Evolutionary conservation across 2,113 vertebrate genomes (phyloP).

Genomic region (Neodontobutis hainanensis): DNA sequence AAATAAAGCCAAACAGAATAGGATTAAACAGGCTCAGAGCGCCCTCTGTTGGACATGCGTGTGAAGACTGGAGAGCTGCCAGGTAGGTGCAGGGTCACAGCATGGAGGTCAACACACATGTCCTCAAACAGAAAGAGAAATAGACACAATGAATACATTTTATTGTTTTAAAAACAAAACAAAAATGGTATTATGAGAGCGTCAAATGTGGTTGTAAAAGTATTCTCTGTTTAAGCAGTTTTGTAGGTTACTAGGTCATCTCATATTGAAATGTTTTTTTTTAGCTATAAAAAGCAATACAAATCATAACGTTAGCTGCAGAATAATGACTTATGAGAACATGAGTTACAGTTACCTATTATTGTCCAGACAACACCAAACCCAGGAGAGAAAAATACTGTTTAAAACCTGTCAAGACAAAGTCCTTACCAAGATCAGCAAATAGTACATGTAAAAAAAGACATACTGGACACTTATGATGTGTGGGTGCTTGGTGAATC

Average conservation of each 20-base stretch:
- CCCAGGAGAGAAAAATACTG: too few species aligned
- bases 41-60: conserved; percentile 51
- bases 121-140: not conserved
- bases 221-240: not conserved
- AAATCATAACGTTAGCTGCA: not conserved
- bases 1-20: not conserved
- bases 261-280: conserved; percentile 11
- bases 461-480: too few species aligned
- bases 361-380: too few species aligned
- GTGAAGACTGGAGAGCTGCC: not conserved
- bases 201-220: not conserved
- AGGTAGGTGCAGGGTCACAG: conserved; percentile 38
- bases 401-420: too few species aligned
- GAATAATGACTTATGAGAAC: too few species aligned
- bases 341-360: too few species aligned
- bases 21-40: conserved; percentile 38
- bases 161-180: too few species aligned
- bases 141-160: too few species aligned
- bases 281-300: not conserved
- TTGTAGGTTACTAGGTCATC: conserved; percentile 43
- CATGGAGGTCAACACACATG: conserved; percentile 5
- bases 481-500: too few species aligned
- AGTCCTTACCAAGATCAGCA: too few species aligned
- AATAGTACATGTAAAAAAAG: too few species aligned
- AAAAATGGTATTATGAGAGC: too few species aligned